A percentile compares a stretch with the other conserved stretches of the same genome.
These are phyloP conservation scores for Trissonchulus latispiculum DNA, from an alignment of 2,888 invertebrate species.

Conservation along the genomic window DNA sequence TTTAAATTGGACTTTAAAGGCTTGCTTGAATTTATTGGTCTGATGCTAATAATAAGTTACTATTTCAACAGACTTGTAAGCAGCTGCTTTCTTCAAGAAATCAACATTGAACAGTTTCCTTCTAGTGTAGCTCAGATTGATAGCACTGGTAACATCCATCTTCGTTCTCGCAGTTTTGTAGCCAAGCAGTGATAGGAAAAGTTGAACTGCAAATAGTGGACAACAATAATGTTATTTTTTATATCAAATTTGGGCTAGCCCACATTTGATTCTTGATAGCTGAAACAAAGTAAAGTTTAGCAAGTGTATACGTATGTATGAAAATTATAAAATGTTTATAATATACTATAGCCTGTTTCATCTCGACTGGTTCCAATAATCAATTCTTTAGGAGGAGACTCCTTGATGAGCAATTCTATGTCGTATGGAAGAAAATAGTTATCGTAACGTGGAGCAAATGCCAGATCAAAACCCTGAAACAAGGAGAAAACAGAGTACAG, in stretches of 20 bases:
- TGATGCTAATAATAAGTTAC: too few relatives aligned
- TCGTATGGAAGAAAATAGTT: not conserved
- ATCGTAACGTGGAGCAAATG: conserved; percentile 9
- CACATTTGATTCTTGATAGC: too few relatives aligned
- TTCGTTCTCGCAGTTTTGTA: not conserved
- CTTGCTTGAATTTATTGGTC: too few relatives aligned
- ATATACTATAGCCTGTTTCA: not conserved
- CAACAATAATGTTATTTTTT: too few relatives aligned
- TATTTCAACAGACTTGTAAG: not conserved
- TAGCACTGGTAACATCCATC: not conserved
- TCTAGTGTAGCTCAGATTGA: not conserved
- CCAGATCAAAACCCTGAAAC: not conserved
- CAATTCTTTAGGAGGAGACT: not conserved
- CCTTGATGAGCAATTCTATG: not conserved
- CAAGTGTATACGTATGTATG: too few relatives aligned
- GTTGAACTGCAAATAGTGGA: not conserved
- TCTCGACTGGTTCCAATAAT: conserved; percentile 8
- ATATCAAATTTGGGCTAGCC: too few relatives aligned
- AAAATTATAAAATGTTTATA: too few relatives aligned
- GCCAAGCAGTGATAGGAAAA: not conserved
- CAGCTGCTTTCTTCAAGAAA: not conserved
- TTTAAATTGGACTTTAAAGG: too few relatives aligned
- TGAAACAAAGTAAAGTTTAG: too few relatives aligned
- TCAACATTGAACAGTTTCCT: not conserved
- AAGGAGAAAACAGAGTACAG: too few relatives aligned